Evolutionary conservation across 2,888 invertebrate genomes (phyloP), one percentile per base, ranked within the genome.

Genomic region (Helicoverpa assulta): DNA sequence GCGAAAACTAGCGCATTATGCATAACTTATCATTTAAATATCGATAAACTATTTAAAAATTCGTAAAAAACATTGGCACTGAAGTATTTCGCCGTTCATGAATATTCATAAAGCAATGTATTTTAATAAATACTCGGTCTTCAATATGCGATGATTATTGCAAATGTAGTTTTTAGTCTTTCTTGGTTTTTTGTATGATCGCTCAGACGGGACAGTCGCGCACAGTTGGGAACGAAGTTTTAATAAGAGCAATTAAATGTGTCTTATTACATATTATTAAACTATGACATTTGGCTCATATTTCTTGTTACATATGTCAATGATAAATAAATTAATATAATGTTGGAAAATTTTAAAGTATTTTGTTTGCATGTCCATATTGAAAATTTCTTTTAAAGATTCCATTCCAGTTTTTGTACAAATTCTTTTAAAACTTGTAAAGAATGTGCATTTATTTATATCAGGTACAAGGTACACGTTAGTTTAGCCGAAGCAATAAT

Each of bases 71-170:
- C 56, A 70, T 79, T 76, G 62, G 66, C 68, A 75, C 77, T 81
- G 62, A 74, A 78, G 81, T 80, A 86, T 85, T 84, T 77, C 21
- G 78, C 72, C 64, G 65, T 71, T 78, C 73, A 87, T 88, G 86
- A 86, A 88, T 88, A 88, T 88, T 85, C 85, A 88, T 85, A 75
- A 53, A 40, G 47, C 40, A 43, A 70, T 59, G 73, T 72, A 67
- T 78, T 72, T 66, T 69, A 77, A 70, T 72, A 70, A 76, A 78
- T 70, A 66, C 54, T 51, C 40, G 57, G 59, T 76, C 66, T 63
- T 70, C 57, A 63, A 68, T 70, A 70, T 67, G 53, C 60, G 58
- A 74, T 78, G 62, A 71, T 74, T 74, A 73, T 76, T 70, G 70
- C 64, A 70, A 81, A 73, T 77, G 67, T 73, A 57, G 68, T 70